Evolutionary conservation across 2,888 invertebrate species (phyloP), one percentile per base, ranked within the genome.

Genomic region (Dendrolimus houi): DNA sequence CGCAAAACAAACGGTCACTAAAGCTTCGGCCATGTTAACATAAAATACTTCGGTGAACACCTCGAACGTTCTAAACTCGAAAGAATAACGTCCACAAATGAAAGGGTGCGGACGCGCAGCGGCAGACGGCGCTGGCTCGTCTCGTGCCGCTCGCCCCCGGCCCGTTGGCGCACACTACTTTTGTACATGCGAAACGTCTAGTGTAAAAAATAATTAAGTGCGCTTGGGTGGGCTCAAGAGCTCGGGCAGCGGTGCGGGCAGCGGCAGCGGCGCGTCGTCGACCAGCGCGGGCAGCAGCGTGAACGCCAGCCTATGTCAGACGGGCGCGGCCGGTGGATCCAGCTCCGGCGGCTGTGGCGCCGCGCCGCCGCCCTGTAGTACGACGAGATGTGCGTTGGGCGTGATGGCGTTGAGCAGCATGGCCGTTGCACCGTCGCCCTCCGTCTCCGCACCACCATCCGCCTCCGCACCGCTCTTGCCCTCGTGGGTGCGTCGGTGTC

Each of bases 301-400:
- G 83, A 88, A 87, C 87, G 89, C 86, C 81, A 88, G 85, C 85
- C 76, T 84, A 85, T 85, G 87, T 85, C 89, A 89, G 81, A 87
- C 86, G 89, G 92, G 93, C 93, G 94, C 94, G 92, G 93, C 93
- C 92, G 93, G 92, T 81, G n/a, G n/a, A n/a, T n/a, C n/a, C n/a
- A n/a, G n/a, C n/a, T n/a, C n/a, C n/a, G n/a, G n/a, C n/a, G n/a
- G n/a, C n/a, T n/a, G n/a, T n/a, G 96, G 95, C 85, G 95, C 95
- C 81, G 96, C 95, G 82, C 96, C 96, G 84, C 96, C 94, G 89
- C 94, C 95, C 91, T 96, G 96, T 85, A 97, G 95, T 87, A 97
- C 96, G 88, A 97, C 97, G 86, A 96, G 95, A 91, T 96, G 96
- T 85, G 96, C 97, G 92, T 95, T 95, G 75, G 95, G 95, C 75